phyloP scores from a whole-genome alignment of 2,113 vertebrate genomes.

The Microtus pennsylvanicus region DNA sequence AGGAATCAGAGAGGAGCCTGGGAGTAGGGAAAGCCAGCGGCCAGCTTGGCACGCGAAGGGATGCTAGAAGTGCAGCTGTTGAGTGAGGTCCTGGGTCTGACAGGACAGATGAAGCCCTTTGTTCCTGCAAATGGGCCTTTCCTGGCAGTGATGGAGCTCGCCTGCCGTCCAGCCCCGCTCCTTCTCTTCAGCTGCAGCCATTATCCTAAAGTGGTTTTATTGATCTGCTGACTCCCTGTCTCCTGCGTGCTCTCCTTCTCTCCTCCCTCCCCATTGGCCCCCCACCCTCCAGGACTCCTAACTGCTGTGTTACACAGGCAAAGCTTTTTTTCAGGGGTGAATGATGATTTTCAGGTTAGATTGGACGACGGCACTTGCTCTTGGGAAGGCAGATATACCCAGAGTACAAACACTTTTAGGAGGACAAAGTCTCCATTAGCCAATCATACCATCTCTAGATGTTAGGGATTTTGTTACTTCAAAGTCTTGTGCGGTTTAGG shows the following conservation, averaged over 20 bases:
- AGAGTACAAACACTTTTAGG: conserved; percentile 28
- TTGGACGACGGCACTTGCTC: conserved; percentile 73
- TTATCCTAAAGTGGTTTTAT: conserved; percentile 92
- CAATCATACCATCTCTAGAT: conserved; percentile 12
- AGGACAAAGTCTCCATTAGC: conserved; percentile 63
- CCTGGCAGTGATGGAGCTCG: conserved; percentile 87
- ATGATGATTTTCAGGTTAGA: conserved; percentile 79
- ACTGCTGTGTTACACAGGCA: conserved; percentile 55
- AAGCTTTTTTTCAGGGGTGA: conserved; percentile 65
- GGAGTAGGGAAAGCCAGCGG: not conserved
- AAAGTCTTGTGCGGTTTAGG: conserved; percentile 48
- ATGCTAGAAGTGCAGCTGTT: not conserved
- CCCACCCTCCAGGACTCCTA: conserved; percentile 53
- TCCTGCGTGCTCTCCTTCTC: conserved; percentile 79
- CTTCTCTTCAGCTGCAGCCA: conserved; percentile 84
- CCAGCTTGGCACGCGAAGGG: not conserved
- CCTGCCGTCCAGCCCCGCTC: conserved; percentile 76
- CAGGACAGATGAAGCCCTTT: conserved; percentile 75
- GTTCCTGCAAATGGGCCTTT: conserved; percentile 83
- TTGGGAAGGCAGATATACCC: conserved; percentile 62
- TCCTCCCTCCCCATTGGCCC: not conserved
- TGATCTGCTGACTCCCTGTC: conserved; percentile 89
- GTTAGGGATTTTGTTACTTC: not conserved
- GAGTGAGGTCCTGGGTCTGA: not conserved
- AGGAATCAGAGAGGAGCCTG: not conserved